Conservation (phyloP, 2,797 vertebrate species). For the Poeciliopsis gracilis region DNA sequence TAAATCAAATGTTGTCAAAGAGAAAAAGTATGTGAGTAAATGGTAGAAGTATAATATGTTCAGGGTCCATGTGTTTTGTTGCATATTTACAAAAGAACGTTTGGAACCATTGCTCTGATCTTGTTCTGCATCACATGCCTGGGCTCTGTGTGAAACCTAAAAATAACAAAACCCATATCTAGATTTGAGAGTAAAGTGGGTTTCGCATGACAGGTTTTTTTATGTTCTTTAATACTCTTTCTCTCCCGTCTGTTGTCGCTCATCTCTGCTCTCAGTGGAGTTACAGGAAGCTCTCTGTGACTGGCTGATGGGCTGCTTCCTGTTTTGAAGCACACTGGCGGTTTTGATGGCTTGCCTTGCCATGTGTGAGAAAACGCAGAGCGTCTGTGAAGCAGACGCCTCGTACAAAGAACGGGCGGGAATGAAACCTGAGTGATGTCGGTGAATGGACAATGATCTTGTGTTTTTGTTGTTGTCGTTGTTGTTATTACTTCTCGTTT, state of each 20-base stretch:
- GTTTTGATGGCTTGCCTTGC: slow-evolving; percentile 46
- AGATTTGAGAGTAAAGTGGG: neutral
- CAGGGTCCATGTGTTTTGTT: neutral
- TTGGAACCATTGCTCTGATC: neutral
- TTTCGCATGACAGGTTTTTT: slow-evolving; percentile 8
- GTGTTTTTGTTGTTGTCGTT: slow-evolving; percentile 1
- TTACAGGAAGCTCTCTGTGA: slow-evolving; percentile 68
- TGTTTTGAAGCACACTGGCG: slow-evolving; percentile 67
- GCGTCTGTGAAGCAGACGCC: slow-evolving; percentile 10
- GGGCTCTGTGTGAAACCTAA: slow-evolving; percentile 16
- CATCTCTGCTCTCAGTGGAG: slow-evolving; percentile 28
- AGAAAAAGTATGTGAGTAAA: neutral
- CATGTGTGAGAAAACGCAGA: slow-evolving; percentile 30
- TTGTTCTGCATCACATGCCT: slow-evolving; percentile 1
- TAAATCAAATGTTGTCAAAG: neutral
- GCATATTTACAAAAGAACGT: neutral
- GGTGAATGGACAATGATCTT: neutral
- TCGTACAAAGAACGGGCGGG: slow-evolving; percentile 9
- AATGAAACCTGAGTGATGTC: slow-evolving; percentile 25
- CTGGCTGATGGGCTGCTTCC: slow-evolving; percentile 63
- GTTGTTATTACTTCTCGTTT: slow-evolving; percentile 11
- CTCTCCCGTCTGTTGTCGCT: slow-evolving; percentile 22
- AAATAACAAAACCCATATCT: slow-evolving; percentile 19
- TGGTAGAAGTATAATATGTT: neutral
- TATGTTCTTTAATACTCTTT: neutral